Evolutionary conservation across 53 echinoderm and acorn worm species (phyloP).

Genomic region (Henricia sp.): DNA sequence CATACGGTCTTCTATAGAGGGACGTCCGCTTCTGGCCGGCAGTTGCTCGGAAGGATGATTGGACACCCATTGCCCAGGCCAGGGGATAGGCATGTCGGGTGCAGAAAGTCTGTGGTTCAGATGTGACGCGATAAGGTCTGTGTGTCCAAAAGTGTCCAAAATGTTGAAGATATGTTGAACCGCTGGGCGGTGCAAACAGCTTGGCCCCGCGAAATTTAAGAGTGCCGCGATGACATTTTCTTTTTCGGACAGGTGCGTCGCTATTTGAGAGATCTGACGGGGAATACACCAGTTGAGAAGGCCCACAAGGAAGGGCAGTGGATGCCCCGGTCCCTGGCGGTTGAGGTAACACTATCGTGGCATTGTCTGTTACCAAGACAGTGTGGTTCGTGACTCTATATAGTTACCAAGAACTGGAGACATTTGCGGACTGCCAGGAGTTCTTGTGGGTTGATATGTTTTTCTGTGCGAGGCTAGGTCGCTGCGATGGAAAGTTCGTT

Average conservation of each 20-base stretch:
- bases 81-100: too few relatives aligned
- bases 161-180: too few relatives aligned
- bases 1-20: slow-evolving; percentile 9
- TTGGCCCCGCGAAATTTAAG: background rate
- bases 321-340: slow-evolving; percentile 20
- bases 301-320: too few relatives aligned
- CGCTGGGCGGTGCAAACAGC: too few relatives aligned
- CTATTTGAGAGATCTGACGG: too few relatives aligned
- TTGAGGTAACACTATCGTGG: slow-evolving; percentile 36
- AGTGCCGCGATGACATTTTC: background rate
- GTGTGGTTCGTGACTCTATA: background rate
- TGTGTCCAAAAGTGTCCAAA: too few relatives aligned
- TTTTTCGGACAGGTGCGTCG: background rate
- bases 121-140: too few relatives aligned
- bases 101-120: too few relatives aligned
- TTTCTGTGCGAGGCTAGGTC: background rate
- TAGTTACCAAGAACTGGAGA: background rate
- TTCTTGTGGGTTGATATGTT: slow-evolving; percentile 39
- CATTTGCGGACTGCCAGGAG: slow-evolving; percentile 13
- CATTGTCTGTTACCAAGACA: slow-evolving; percentile 35
- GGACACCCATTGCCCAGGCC: too few relatives aligned
- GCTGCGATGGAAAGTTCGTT: background rate
- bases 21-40: slow-evolving; percentile 25
- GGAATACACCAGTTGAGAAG: too few relatives aligned
- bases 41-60: background rate